These are phyloP conservation scores for Chanos chanos DNA, from an alignment of 2,797 vertebrate genomes.

Conservation along the genomic window DNA sequence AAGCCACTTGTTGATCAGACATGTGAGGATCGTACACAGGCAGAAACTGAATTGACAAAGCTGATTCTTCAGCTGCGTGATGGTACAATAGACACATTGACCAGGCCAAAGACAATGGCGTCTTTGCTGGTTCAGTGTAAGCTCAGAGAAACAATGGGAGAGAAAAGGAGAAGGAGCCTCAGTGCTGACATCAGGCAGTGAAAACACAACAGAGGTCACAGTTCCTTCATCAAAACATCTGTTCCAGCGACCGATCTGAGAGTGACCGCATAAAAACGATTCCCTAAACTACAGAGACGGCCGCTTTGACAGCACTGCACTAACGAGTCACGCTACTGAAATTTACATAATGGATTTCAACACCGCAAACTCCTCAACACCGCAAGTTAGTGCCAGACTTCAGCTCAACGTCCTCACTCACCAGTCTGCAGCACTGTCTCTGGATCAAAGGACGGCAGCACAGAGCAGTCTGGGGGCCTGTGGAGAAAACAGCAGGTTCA, in stretches of 20 bases:
- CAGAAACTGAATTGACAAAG: conserved; percentile 8
- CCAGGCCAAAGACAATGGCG: conserved; percentile 23
- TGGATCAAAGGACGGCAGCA: conserved; percentile 91
- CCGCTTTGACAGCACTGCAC: too few species aligned
- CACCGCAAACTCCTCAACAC: too few species aligned
- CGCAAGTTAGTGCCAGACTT: too few species aligned
- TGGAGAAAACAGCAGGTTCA: conserved; percentile 34
- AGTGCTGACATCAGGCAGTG: conserved; percentile 15
- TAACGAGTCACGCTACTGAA: too few species aligned
- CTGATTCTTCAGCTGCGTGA: conserved; percentile 27
- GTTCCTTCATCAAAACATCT: conserved; percentile 8
- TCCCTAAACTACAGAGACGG: conserved; percentile 14
- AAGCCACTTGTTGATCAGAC: conserved; percentile 1
- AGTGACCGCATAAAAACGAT: too few species aligned
- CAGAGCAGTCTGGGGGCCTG: conserved; percentile 85
- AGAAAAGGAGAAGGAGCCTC: conserved; percentile 13
- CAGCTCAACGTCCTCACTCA: too few species aligned
- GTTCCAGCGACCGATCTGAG: neutral
- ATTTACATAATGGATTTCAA: too few species aligned
- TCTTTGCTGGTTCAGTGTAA: conserved; percentile 21
- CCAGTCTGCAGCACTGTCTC: conserved; percentile 94
- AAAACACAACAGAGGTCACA: conserved; percentile 2
- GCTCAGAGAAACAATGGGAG: conserved; percentile 26
- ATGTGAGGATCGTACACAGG: conserved; percentile 7
- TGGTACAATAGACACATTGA: conserved; percentile 51